Base-by-base conservation (phyloP, 1,140 invertebrate species). In the Diprion similis region DNA sequence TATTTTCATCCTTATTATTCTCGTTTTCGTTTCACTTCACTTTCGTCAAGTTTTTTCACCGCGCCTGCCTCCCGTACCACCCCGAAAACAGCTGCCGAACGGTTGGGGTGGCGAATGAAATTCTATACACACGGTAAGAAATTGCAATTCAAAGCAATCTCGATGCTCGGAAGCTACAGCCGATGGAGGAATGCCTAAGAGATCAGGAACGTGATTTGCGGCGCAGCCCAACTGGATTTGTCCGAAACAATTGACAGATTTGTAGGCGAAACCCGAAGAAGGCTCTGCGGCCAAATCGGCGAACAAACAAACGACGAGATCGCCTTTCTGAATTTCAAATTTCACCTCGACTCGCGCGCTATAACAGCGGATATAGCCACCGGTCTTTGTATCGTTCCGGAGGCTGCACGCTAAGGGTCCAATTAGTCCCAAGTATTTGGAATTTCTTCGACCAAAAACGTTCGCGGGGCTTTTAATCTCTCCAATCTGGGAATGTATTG, bases 361-460 rank as follows among this genome's bases (percentile, higher is more conserved):
- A 37, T 37, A 59, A 17, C n/a, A 13, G 4, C 51, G 51, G 51
- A 37, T 37, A 37, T 13, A 59, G 51, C 51, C 51, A 59, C 51
- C 51, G 51, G 51, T 59, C 51, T 59, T 59, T 59, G 51, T 59
- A 59, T 59, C 51, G 51, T 59, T 59, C 51, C 51, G 51, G 51
- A 17, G n/a, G 11, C 11, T 17, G 51, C 51, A 15, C 51, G 51
- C 51, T 59, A 59, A 59, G 51, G 51, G 51, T 59, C 51, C 51
- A 59, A 59, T 59, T 59, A 59, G 51, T 59, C 51, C 24, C 51
- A 59, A 59, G 51, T 59, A 59, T 59, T 59, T 59, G 51, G 51
- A 59, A 59, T 59, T 17, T 59, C 51, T 13, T 15, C 4, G 51
- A 59, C 51, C 51, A 59, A 59, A 59, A 59, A 59, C 51, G 11